Evolutionary conservation across 2,113 vertebrate genomes (phyloP), one percentile per base, ranked within the genome.

Genomic region (Serilophus lunatus): DNA sequence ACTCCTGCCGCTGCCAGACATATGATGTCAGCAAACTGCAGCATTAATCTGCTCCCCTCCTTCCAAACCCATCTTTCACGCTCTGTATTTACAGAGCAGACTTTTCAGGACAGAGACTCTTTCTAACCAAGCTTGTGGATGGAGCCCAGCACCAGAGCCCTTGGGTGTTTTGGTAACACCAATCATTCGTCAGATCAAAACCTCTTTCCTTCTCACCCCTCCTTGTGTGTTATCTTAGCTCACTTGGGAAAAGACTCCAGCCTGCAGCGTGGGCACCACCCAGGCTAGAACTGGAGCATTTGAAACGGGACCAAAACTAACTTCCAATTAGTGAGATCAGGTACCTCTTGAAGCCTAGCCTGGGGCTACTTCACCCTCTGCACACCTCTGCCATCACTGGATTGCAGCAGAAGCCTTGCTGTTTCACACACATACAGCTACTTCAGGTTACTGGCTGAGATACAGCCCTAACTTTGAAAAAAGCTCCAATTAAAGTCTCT

Each of bases 291-390:
- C 33, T 2, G 59, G 31, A 86, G 60, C 11, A 25, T 84, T 70
- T 96, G 96, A 96, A 95, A 63, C 6, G 1, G 68, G 38, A 92
- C 95, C 95, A 93, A 95, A 90, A 93, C 91, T 86, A 90, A 94
- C 94, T 96, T 86, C 86, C 88, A 90, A 2, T 26, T 26, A 77
- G 68, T 88, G 77, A 90, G 60, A 76, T 72, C 59, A 63, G 86
- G 86, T 35, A 93, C 76, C 82, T 86, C 82, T 76, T 80, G 82
- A 92, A 97, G 86, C 64, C 35, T 80, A 69, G 64, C 88, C 76
- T 0, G 0, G 76, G 60, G 94, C 79, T 81, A 36, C 35, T 50
- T 89, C 60, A 80, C 26, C 54, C 84, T 71, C 28, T 7, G 16
- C 63, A 63, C 47, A 68, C 57, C 72, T 86, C 85, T 45, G 42